These are phyloP conservation scores for Himalopsyche japonica DNA, from an alignment of 2,888 invertebrate genomes.

Conservation along the genomic window DNA sequence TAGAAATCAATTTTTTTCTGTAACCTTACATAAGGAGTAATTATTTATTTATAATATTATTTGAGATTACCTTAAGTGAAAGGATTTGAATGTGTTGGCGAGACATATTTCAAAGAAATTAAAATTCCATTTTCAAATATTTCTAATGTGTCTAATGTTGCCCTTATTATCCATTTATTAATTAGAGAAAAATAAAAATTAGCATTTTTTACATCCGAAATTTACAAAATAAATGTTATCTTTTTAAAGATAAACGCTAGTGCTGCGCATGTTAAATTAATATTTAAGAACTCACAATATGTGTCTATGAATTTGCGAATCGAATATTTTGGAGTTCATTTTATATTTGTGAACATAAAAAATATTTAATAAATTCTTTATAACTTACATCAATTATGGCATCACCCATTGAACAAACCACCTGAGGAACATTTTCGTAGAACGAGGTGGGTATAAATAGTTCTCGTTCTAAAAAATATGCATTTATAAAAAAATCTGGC, in stretches of 20 bases:
- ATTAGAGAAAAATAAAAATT: background rate
- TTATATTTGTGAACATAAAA: too few species aligned
- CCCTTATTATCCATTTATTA: background rate
- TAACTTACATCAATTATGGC: constrained; percentile 24
- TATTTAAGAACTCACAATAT: background rate
- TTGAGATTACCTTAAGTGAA: too few species aligned
- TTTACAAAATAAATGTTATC: background rate
- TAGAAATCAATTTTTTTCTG: too few species aligned
- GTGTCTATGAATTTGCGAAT: background rate
- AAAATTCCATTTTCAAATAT: too few species aligned
- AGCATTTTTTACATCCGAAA: background rate
- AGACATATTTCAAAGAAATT: too few species aligned
- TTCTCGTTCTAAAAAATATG: background rate
- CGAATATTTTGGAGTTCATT: background rate
- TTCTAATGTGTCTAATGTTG: background rate
- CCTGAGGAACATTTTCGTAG: constrained; percentile 37
- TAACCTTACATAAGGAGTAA: too few species aligned
- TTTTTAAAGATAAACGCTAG: background rate
- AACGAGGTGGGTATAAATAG: constrained; percentile 9
- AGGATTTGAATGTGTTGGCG: too few species aligned
- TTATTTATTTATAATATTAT: too few species aligned
- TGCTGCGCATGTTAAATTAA: background rate
- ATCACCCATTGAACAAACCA: constrained; percentile 36
- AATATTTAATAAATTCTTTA: background rate
- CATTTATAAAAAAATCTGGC: background rate